Conservation (phyloP, 2,113 vertebrate species). For the Rhinolophus sinicus region DNA sequence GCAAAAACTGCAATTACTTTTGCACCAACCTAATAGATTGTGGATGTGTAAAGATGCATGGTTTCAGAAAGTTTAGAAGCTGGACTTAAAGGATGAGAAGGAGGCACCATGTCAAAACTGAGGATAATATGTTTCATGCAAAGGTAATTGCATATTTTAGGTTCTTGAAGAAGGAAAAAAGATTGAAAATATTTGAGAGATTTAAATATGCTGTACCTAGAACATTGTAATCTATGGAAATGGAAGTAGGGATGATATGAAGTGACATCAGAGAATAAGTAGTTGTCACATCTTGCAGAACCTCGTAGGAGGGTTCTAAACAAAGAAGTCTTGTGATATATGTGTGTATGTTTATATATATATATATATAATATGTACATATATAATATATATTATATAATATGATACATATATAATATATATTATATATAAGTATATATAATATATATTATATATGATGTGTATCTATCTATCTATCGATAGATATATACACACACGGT, state of each 20-base stretch:
- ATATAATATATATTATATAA: neutral
- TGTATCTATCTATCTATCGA: too few species aligned
- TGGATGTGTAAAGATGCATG: neutral
- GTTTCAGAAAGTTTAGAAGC: conserved; percentile 1
- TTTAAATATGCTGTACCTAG: neutral
- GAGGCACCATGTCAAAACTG: neutral
- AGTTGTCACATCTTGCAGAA: neutral
- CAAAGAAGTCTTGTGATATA: neutral
- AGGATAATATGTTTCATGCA: neutral
- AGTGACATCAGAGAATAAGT: neutral
- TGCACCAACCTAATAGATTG: neutral
- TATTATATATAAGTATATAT: too few species aligned
- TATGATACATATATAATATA: too few species aligned
- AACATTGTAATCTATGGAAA: neutral
- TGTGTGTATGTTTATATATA: too few species aligned
- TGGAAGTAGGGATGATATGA: neutral
- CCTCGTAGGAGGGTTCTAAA: neutral
- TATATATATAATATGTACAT: neutral
- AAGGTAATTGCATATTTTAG: neutral
- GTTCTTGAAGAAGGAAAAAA: neutral
- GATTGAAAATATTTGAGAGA: neutral
- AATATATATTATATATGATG: too few species aligned
- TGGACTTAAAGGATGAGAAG: neutral
- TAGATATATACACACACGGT: too few species aligned
- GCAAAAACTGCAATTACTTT: too few species aligned